Evolutionary conservation across 2,113 vertebrate species (phyloP).

Genomic region (Sebastes fasciatus): DNA sequence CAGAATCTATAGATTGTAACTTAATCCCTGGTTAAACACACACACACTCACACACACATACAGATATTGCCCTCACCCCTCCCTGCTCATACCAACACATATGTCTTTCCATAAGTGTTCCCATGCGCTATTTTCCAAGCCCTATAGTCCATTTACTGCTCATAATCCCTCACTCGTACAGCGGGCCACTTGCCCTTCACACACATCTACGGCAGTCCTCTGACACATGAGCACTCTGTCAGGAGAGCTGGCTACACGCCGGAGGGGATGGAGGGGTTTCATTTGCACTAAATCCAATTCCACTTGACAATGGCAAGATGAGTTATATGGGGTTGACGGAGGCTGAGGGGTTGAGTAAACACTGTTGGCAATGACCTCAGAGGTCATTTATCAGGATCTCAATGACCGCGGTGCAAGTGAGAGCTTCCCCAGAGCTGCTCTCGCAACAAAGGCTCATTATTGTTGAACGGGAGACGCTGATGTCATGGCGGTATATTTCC

Average conservation of each 20-base stretch:
- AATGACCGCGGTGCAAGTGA: conserved; percentile 59
- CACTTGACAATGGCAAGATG: conserved; percentile 49
- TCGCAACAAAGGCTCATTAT: conserved; percentile 64
- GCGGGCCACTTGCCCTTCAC: conserved; percentile 33
- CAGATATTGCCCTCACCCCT: not conserved
- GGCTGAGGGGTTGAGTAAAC: conserved; percentile 47
- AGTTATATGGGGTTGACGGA: conserved; percentile 36
- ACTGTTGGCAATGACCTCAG: conserved; percentile 58
- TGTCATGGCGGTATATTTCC: conserved; percentile 67
- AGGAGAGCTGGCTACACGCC: conserved; percentile 16
- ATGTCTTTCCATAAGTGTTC: conserved; percentile 15
- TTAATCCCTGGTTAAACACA: conserved; percentile 40
- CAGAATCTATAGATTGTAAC: conserved; percentile 52
- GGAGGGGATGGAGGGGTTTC: conserved; percentile 23
- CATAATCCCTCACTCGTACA: conserved; percentile 2
- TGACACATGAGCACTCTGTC: conserved; percentile 29
- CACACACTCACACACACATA: not conserved
- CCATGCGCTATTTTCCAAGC: not conserved
- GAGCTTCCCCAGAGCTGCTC: conserved; percentile 59
- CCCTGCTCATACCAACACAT: conserved; percentile 8
- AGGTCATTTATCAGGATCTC: conserved; percentile 60
- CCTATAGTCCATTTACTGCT: conserved; percentile 24
- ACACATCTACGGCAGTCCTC: conserved; percentile 1
- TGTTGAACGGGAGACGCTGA: conserved; percentile 58
- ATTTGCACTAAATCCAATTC: conserved; percentile 55